Percentiles rank a stretch among this genome's conserved stretches.
Evolutionary conservation across 2,797 vertebrate genomes (phyloP).

Genomic region (Semaprochilodus insignis): DNA sequence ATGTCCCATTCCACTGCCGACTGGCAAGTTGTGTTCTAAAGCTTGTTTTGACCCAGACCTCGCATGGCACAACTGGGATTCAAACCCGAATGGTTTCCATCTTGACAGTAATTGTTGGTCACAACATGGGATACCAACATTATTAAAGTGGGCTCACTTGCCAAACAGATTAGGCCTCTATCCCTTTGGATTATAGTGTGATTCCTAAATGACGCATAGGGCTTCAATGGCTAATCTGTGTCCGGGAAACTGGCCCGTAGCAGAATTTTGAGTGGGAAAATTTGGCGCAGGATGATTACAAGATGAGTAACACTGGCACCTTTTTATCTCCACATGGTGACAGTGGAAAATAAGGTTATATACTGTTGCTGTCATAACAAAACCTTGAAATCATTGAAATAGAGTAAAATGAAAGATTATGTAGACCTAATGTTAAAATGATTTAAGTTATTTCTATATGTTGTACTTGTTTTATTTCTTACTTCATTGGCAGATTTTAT

Average conservation of each 20-base stretch:
- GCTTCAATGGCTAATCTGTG: background rate
- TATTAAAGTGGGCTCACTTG: background rate
- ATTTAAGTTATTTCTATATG: no score
- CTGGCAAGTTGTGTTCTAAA: background rate
- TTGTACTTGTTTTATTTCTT: no score
- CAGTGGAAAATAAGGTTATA: background rate
- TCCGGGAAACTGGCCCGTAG: background rate
- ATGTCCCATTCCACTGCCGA: background rate
- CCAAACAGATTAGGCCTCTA: background rate
- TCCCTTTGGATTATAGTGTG: background rate
- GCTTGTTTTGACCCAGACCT: background rate
- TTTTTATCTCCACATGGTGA: background rate
- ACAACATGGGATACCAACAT: background rate
- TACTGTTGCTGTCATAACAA: background rate
- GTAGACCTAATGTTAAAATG: no score
- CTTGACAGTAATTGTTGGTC: background rate
- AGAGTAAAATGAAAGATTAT: background rate
- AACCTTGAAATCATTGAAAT: background rate
- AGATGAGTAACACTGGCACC: background rate
- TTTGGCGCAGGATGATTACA: background rate
- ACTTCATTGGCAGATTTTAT: no score
- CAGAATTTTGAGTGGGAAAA: background rate
- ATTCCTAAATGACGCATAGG: background rate
- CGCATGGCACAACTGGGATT: constrained; percentile 5
- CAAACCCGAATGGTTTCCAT: background rate